Conservation (phyloP, 2,888 invertebrate species). For the Drosophila parthenogenetica region DNA sequence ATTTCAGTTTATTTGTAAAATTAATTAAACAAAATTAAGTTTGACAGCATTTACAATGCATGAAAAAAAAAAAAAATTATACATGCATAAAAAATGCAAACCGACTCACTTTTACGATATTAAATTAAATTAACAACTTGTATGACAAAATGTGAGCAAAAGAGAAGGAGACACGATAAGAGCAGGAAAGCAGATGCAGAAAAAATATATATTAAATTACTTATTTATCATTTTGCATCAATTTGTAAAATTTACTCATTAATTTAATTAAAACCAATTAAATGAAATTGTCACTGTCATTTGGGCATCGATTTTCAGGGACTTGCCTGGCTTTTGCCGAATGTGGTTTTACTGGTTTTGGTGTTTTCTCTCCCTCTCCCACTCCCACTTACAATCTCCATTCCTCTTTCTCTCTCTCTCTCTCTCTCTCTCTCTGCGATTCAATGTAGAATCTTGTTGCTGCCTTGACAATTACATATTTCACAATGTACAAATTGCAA, state of each 20-base stretch:
- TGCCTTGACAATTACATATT: conserved; percentile 78
- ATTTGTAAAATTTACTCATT: conserved; percentile 80
- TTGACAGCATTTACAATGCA: conserved; percentile 61
- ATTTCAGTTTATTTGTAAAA: conserved; percentile 57
- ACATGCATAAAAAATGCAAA: conserved; percentile 28
- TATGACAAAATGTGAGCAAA: conserved; percentile 7
- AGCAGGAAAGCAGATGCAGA: conserved; percentile 19
- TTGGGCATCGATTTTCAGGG: conserved; percentile 77
- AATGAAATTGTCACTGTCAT: conserved; percentile 79
- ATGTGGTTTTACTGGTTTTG: conserved; percentile 65
- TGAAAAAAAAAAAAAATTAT: conserved; percentile 31
- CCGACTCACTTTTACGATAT: conserved; percentile 55
- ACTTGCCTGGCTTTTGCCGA: conserved; percentile 56
- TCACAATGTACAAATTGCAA: conserved; percentile 76
- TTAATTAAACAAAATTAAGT: conserved; percentile 74
- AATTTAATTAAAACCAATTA: conserved; percentile 80
- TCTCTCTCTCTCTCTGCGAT: conserved; percentile 35
- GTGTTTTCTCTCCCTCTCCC: conserved; percentile 9
- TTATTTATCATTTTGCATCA: conserved; percentile 80
- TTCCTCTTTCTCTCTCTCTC: neutral
- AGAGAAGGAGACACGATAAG: neutral
- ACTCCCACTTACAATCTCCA: neutral
- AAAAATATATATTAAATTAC: conserved; percentile 75
- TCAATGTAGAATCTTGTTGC: conserved; percentile 56
- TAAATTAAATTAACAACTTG: conserved; percentile 71